phyloP scores from a whole-genome alignment of 2,797 vertebrate genomes.

The Sparidentex hasta region DNA sequence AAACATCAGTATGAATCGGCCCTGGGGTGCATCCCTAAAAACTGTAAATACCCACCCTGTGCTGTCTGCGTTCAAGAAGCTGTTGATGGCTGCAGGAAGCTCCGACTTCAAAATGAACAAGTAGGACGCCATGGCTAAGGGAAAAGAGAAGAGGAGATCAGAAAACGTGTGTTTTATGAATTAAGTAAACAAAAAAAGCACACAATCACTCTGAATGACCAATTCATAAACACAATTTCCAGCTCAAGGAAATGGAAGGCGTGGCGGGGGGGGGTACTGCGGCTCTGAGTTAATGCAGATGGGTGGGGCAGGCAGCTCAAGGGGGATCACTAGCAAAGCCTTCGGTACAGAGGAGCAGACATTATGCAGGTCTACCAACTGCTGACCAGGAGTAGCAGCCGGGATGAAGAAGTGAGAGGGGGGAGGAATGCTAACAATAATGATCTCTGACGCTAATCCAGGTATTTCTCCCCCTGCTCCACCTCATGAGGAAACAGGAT shows the following conservation, averaged over 20 bases:
- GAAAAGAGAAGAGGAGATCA: constrained; percentile 55
- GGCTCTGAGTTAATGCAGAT: constrained; percentile 68
- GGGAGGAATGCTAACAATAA: constrained; percentile 81
- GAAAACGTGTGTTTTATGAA: constrained; percentile 5
- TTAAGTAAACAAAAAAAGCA: constrained; percentile 15
- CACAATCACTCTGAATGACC: constrained; percentile 16
- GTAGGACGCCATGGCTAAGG: constrained; percentile 96
- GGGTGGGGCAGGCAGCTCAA: constrained; percentile 65
- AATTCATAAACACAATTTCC: constrained; percentile 53
- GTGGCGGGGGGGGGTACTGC: constrained; percentile 32
- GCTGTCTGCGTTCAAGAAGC: constrained; percentile 84
- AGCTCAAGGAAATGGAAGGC: constrained; percentile 40
- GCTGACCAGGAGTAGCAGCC: constrained; percentile 49
- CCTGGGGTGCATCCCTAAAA: no score
- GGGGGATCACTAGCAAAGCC: constrained; percentile 73
- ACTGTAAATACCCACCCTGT: constrained; percentile 85
- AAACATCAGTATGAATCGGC: no score
- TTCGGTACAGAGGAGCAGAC: constrained; percentile 66
- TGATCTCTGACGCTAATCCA: constrained; percentile 85
- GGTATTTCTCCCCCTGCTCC: constrained; percentile 72
- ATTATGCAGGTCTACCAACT: constrained; percentile 71
- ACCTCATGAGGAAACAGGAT: constrained; percentile 78
- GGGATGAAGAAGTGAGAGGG: constrained; percentile 49
- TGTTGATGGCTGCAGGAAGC: constrained; percentile 90
- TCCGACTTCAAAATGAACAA: constrained; percentile 96